Base-by-base conservation (phyloP, 2,797 vertebrate genomes). In the Sciaenops ocellatus region DNA sequence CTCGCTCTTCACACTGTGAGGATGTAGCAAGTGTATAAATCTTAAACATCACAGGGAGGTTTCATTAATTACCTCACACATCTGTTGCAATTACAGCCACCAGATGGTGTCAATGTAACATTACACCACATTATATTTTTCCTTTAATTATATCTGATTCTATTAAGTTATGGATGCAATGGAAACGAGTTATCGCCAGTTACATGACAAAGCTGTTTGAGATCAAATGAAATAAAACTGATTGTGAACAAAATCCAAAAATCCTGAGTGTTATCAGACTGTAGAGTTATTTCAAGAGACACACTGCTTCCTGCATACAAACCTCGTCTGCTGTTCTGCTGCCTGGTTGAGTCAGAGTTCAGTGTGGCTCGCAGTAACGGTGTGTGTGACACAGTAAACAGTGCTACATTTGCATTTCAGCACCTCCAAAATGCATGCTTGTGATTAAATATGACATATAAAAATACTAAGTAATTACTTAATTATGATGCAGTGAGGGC, bases 401-500 rank as follows among this genome's bases (percentile, higher is more conserved):
- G 46, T 42, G 54, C 62, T 66, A 61, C 3, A 46, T 75, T 66
- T 56, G 70, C 71, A 61, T 70, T 74, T 65, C 50, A 55, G 55
- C 67, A 38, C 61, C 66, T 70, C 65, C 62, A 44, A 69, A 59
- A 69, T n/a, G 11, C 50, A 66, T 42, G 42, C 61, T 15, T 17
- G 67, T 76, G 67, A 83, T 83, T 67, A 68, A 72, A 57, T 57
- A 63, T 68, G 68, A 67, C 72, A 68, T 28, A 5, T 68, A 56
- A 72, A 76, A 79, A 63, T 52, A 72, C 26, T 67, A 67, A 83
- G 34, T 79, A 83, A 72, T 83, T 76, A 63, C 76, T 75, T 71
- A 47, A 71, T 76, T 69, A 51, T 54, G 60, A 73, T 82, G 64
- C 57, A 56, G 64, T 3, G 30, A 73, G 22, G 57, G n/a, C 72